Conservation (phyloP, 2,888 invertebrate genomes). For the Chymomyza fuscimana region DNA sequence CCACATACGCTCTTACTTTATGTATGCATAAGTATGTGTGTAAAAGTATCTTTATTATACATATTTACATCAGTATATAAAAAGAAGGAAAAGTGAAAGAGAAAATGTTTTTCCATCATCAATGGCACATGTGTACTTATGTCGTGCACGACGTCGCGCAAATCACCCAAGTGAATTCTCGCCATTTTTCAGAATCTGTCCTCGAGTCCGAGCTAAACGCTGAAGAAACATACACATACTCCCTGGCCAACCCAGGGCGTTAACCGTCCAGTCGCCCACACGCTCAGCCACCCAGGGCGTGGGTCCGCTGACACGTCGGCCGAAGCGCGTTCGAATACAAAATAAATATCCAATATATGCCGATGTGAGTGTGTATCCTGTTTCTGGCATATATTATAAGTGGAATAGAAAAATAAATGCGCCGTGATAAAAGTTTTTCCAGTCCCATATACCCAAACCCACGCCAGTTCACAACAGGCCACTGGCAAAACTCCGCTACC, state of each 20-base stretch:
- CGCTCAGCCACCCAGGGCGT: not conserved
- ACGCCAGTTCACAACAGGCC: constrained; percentile 25
- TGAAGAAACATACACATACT: constrained; percentile 11
- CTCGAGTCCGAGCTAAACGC: constrained; percentile 57
- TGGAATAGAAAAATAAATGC: constrained; percentile 77
- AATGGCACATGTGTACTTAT: constrained; percentile 36
- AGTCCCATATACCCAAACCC: constrained; percentile 20
- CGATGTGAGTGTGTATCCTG: constrained; percentile 73
- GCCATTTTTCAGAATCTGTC: constrained; percentile 73
- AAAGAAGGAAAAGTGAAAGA: constrained; percentile 33
- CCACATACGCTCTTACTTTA: not conserved
- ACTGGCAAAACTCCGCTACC: constrained; percentile 17
- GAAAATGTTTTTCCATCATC: constrained; percentile 38
- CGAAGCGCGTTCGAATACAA: constrained; percentile 69
- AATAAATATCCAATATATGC: constrained; percentile 75
- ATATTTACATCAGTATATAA: constrained; percentile 2
- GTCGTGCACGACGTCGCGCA: constrained; percentile 57
- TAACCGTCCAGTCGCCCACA: constrained; percentile 30
- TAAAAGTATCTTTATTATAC: not conserved
- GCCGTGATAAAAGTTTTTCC: constrained; percentile 71
- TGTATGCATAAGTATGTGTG: not conserved
- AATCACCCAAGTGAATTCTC: constrained; percentile 74
- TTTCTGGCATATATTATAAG: constrained; percentile 78
- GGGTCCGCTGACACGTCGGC: constrained; percentile 44
- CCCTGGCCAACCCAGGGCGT: not conserved